phyloP scores from a whole-genome alignment of 2,888 invertebrate genomes.

The Ectemnius cavifrons region DNA sequence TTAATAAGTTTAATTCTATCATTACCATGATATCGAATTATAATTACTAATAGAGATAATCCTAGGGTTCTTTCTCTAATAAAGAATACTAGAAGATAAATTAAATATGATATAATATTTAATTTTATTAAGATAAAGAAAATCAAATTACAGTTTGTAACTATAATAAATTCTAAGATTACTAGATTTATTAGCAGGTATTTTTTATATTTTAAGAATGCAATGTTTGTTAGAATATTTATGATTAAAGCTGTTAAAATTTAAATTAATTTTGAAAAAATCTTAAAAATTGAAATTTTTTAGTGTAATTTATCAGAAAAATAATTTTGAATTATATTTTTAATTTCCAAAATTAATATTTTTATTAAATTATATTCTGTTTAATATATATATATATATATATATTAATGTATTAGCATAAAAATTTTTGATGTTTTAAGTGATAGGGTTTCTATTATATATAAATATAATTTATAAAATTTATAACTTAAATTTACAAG shows the following conservation, averaged over 20 bases:
- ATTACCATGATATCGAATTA: conserved; percentile 59
- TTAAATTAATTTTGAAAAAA: neutral
- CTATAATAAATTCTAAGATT: too few relatives aligned
- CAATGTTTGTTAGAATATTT: neutral
- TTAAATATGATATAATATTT: conserved; percentile 32
- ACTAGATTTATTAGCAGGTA: neutral
- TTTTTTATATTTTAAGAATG: neutral
- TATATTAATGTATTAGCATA: neutral
- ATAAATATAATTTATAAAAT: conserved; percentile 44
- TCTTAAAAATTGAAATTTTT: neutral
- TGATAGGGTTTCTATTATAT: conserved; percentile 35
- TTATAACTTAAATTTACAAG: neutral
- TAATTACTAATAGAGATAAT: neutral
- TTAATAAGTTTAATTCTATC: conserved; percentile 78
- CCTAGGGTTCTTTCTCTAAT: neutral
- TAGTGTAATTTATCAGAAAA: conserved; percentile 11
- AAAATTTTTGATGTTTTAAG: conserved; percentile 3
- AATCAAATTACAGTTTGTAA: neutral
- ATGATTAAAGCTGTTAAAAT: neutral
- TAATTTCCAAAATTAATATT: conserved; percentile 2
- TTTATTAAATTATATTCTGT: too few relatives aligned
- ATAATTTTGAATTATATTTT: neutral
- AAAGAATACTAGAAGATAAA: conserved; percentile 17
- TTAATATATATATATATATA: conserved; percentile 8
- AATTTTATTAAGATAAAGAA: neutral